A percentile compares a stretch with the other conserved stretches of the same genome.
Conservation (phyloP, 2,888 invertebrate genomes). For the Metopia argyrocephala region DNA sequence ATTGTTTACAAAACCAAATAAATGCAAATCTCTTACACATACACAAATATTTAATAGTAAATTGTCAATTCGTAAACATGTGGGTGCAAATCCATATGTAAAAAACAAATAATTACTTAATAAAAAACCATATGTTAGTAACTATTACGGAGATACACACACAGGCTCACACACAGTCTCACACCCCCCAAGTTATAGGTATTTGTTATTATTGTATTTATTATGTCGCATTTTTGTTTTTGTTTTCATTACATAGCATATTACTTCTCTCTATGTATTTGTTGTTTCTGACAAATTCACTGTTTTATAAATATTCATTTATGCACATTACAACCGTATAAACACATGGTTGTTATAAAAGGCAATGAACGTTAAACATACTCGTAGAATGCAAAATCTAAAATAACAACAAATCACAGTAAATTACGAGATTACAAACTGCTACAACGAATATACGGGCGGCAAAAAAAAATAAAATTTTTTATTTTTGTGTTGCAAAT, state of each 20-base stretch:
- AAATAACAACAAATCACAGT: background rate
- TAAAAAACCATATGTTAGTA: constrained; percentile 43
- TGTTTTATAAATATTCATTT: background rate
- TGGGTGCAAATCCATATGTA: background rate
- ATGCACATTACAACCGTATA: background rate
- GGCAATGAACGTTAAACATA: constrained; percentile 39
- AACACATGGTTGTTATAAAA: background rate
- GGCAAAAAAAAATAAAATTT: constrained; percentile 20
- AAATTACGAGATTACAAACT: constrained; percentile 19
- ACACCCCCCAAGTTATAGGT: background rate
- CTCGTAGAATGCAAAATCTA: background rate
- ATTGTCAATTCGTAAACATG: background rate
- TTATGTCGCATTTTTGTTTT: background rate
- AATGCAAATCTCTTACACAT: background rate
- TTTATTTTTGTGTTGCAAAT: constrained; percentile 16
- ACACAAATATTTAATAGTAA: background rate
- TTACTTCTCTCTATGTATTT: background rate
- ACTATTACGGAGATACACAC: background rate
- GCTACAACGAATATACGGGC: constrained; percentile 38
- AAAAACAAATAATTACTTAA: background rate
- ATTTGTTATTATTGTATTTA: background rate
- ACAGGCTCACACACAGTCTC: background rate
- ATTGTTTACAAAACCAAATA: background rate
- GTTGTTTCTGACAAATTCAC: background rate
- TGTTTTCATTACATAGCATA: background rate